A percentile compares a stretch with the other conserved stretches of the same genome.
Evolutionary conservation across 2,797 vertebrate genomes (phyloP).

Genomic region (Lacerta viridis): DNA sequence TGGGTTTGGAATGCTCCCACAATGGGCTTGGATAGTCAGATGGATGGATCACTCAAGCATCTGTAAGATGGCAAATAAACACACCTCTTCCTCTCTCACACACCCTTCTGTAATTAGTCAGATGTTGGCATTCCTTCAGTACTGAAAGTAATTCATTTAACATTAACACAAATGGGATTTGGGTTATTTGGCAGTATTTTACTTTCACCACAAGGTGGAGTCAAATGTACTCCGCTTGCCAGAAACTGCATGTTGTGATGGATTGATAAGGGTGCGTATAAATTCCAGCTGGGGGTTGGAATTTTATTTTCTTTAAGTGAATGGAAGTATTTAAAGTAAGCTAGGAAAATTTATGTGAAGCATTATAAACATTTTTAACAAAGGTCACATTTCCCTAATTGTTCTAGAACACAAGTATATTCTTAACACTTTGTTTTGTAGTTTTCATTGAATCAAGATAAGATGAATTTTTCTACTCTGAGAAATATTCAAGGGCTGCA

Average conservation of each 20-base stretch:
- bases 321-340: not conserved
- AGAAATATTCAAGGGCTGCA: conserved; percentile 97
- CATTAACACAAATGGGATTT: not conserved
- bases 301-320: not conserved
- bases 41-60: not conserved
- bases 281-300: not conserved
- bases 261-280: not conserved
- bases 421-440: conserved; percentile 70
- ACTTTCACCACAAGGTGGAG: conserved; percentile 67
- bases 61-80: not conserved
- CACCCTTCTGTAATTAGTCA: not conserved
- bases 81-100: not conserved
- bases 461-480: conserved; percentile 92
- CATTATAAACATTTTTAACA: not conserved
- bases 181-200: not conserved
- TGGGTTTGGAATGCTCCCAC: no score
- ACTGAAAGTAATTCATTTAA: no score
- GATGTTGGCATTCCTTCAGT: no score
- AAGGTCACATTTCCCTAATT: conserved; percentile 9
- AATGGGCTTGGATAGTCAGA: not conserved
- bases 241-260: conserved; percentile 17
- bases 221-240: conserved; percentile 17
- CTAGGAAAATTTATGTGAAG: not conserved
- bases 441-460: conserved; percentile 94
- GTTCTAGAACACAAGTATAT: conserved; percentile 38